These are phyloP conservation scores for Urophycis tenuis DNA, from an alignment of 2,797 vertebrate genomes.

Conservation along the genomic window DNA sequence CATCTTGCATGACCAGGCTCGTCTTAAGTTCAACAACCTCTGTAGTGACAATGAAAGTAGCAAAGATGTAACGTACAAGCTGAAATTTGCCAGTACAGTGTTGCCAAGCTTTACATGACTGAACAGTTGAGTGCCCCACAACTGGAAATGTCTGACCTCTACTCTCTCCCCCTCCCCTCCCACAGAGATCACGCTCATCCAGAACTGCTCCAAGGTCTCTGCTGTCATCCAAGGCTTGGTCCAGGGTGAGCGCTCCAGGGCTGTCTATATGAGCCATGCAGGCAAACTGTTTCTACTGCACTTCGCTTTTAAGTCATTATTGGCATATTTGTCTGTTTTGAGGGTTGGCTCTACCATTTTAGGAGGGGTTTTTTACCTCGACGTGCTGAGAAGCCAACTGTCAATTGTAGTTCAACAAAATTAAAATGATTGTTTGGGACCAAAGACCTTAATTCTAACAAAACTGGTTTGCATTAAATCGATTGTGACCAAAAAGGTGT, in stretches of 20 bases:
- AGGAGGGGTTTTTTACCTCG: no score
- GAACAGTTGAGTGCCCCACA: no score
- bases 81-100: background rate
- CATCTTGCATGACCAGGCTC: background rate
- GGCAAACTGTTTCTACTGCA: background rate
- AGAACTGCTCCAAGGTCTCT: slow-evolving; percentile 78
- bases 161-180: background rate
- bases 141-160: background rate
- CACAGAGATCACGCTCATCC: slow-evolving; percentile 83
- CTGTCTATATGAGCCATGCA: background rate
- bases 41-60: background rate
- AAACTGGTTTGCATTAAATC: no score
- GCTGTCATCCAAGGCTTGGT: slow-evolving; percentile 89
- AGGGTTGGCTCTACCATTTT: no score
- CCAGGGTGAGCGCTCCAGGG: slow-evolving; percentile 71
- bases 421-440: no score
- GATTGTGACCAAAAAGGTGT: no score
- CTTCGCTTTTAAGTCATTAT: no score
- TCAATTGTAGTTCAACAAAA: background rate
- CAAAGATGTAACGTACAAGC: background rate
- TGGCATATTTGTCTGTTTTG: no score
- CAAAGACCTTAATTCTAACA: background rate
- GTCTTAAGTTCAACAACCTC: background rate
- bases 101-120: background rate
- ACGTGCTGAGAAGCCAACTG: no score